These are phyloP conservation scores for Cenopis cana DNA, from an alignment of 2,888 invertebrate species.

Conservation along the genomic window DNA sequence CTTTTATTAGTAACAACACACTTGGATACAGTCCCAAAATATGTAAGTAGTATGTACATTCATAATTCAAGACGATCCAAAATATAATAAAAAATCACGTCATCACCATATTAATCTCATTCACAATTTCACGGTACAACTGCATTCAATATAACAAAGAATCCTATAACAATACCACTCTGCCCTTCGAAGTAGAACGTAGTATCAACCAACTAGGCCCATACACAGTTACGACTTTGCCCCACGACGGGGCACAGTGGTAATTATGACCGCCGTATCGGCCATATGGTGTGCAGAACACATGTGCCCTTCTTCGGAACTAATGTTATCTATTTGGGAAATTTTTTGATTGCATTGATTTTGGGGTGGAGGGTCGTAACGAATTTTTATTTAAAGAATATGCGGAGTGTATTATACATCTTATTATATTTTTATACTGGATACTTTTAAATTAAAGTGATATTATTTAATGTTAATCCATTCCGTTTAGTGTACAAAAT, in stretches of 20 bases:
- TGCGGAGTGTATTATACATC: slow-evolving; percentile 3
- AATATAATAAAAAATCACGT: slow-evolving; percentile 13
- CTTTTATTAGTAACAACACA: too few relatives aligned
- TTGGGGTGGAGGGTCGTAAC: slow-evolving; percentile 59
- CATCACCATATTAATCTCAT: slow-evolving; percentile 32
- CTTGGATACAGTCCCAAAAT: too few relatives aligned
- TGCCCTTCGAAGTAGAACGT: neutral
- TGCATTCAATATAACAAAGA: slow-evolving; percentile 24
- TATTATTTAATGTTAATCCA: too few relatives aligned
- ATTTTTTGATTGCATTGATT: slow-evolving; percentile 37
- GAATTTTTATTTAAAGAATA: slow-evolving; percentile 69
- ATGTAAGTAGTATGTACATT: neutral
- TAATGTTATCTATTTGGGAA: slow-evolving; percentile 27
- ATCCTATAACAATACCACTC: slow-evolving; percentile 22
- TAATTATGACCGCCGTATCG: slow-evolving; percentile 34
- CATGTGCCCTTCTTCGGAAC: slow-evolving; percentile 24
- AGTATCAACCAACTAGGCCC: neutral
- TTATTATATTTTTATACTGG: too few relatives aligned
- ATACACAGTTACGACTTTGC: slow-evolving; percentile 3
- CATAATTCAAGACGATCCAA: slow-evolving; percentile 3
- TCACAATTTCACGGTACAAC: slow-evolving; percentile 30
- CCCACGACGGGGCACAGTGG: neutral
- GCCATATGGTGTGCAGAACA: slow-evolving; percentile 26
- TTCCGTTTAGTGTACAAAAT: too few relatives aligned
- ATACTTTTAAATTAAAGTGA: too few relatives aligned